Conservation (phyloP, 2,797 vertebrate genomes). For the Esox masquinongy region DNA sequence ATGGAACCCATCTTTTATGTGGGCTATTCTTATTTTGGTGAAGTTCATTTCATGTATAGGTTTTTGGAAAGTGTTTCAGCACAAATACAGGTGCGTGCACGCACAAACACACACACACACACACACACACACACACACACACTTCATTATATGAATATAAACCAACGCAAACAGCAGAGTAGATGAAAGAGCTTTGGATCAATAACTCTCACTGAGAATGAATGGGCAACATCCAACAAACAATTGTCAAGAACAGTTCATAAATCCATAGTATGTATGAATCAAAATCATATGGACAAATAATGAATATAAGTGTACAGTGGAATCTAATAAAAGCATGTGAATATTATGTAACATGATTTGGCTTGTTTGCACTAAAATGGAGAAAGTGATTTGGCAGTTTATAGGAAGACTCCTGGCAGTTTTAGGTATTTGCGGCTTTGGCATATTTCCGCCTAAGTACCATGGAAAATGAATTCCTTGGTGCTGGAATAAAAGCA, state of each 20-base stretch:
- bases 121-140: conserved; percentile 1
- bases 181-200: conserved; percentile 4
- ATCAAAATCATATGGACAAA: background rate
- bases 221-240: conserved; percentile 3
- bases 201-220: background rate
- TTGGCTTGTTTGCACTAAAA: conserved; percentile 28
- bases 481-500: conserved; percentile 10
- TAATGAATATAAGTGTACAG: background rate
- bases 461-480: background rate
- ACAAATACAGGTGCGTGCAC: conserved; percentile 15
- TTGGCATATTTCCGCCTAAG: conserved; percentile 35
- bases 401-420: conserved; percentile 22
- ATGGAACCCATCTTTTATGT: background rate
- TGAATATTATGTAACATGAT: conserved; percentile 26
- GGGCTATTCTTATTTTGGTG: conserved; percentile 6
- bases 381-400: conserved; percentile 28
- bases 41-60: conserved; percentile 1
- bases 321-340: background rate
- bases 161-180: background rate
- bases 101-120: background rate
- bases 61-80: conserved; percentile 17
- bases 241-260: conserved; percentile 11
- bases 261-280: background rate
- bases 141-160: background rate
- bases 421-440: conserved; percentile 27